Base-by-base conservation (phyloP, 2,113 vertebrate genomes). In the Alectura lathami region DNA sequence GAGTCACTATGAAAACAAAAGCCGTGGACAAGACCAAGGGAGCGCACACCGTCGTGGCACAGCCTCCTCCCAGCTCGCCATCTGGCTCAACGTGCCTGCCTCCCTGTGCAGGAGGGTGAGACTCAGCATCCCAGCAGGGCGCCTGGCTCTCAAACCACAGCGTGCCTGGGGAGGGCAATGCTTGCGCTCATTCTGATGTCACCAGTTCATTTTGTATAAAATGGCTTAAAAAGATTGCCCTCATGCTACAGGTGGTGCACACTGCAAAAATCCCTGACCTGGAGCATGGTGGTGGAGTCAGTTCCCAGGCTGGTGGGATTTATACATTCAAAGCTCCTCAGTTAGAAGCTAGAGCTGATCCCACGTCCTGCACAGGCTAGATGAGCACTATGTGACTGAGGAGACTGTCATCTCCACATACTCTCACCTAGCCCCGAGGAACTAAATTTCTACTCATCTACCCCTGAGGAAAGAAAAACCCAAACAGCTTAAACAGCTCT, bases 81-180 rank as follows among this genome's bases (percentile, higher is more conserved):
- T 13, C 13, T 6, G 4, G 14, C 43, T 85, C 1, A 2, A 11
- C 54, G 8, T 6, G 21, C 22, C 11, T 6, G 21, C 22, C 11
- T 54, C 13, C 32, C 3, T 3, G 0, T 22, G 8, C 2, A 4
- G 0, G 8, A 5, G 14, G 6, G 13, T 0, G 0, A 32, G 42
- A 79, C 14, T 22, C 18, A 2, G 17, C 5, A 4, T 47, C 13
- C 17, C 27, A 57, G 16, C 27, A 64, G 23, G 4, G 6, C 0
- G 0, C 38, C 36, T 4, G 0, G 9, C 9, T 57, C 76, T 43
- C 48, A 64, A 24, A 56, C 4, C 12, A 30, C 17, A 70, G 47
- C 26, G 27, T 30, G 34, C 29, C 26, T 13, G 38, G 47, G n/a
- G 20, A 50, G 14, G 2, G 29, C 14, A 86, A 26, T 4, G 2